Evolutionary conservation across 2,888 invertebrate species (phyloP).

Genomic region (Eupithecia vulgata): DNA sequence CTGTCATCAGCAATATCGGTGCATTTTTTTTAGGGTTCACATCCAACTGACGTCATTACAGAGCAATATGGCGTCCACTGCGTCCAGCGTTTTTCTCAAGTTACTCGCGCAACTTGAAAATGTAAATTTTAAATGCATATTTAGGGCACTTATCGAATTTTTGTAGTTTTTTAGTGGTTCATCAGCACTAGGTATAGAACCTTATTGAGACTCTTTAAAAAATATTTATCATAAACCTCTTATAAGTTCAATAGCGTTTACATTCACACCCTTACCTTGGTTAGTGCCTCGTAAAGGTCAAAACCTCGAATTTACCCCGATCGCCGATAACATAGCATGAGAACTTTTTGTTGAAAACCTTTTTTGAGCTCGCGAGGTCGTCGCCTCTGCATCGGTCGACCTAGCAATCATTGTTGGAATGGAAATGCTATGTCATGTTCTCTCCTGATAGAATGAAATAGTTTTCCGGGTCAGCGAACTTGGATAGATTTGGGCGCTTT

Average conservation of each 20-base stretch:
- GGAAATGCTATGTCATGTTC: slow-evolving; percentile 25
- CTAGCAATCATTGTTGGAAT: slow-evolving; percentile 35
- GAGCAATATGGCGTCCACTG: no score
- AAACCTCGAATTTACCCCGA: slow-evolving; percentile 34
- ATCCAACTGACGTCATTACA: no score
- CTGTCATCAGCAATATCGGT: no score
- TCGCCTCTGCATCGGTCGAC: slow-evolving; percentile 29
- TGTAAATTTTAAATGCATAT: no score
- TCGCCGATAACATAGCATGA: slow-evolving; percentile 38
- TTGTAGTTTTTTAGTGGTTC: no score
- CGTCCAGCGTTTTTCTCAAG: no score
- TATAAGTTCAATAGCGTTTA: slow-evolving; percentile 31
- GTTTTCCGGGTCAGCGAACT: slow-evolving; percentile 44
- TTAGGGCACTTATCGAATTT: no score
- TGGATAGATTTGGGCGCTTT: slow-evolving; percentile 22
- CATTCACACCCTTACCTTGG: slow-evolving; percentile 26
- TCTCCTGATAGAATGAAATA: slow-evolving; percentile 31
- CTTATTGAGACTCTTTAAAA: no score
- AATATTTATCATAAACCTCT: slow-evolving; percentile 3
- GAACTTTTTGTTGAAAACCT: slow-evolving; percentile 43
- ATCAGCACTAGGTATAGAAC: no score
- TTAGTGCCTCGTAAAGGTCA: slow-evolving; percentile 32
- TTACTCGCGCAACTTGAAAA: no score
- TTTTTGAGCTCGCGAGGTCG: slow-evolving; percentile 42
- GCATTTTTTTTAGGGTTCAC: no score